Evolutionary conservation across 2,888 invertebrate species (phyloP), one percentile per base, ranked within the genome.

Genomic region (Orchesella flavescens): DNA sequence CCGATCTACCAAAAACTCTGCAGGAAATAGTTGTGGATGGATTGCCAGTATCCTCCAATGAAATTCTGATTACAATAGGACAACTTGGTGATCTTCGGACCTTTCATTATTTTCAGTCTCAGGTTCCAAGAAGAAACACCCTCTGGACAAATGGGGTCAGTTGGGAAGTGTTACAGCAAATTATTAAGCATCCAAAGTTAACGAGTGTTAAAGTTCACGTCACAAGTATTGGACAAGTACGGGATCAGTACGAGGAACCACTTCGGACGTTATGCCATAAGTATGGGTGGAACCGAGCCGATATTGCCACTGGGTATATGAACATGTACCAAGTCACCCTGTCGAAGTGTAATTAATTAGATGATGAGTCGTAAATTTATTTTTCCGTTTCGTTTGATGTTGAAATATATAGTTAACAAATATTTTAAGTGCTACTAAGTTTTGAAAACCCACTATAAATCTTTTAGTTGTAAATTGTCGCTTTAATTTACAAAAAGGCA

Each of bases 81-180:
- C 15, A 46, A 2, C 24, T 72, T 4, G 9, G 5, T 4, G 34
- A 61, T 7, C 49, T 84, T 15, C 44, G n/a, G 10, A 24, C 19
- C 5, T 81, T 84, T 19, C 49, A 71, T 17, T 84, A 84, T 49
- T 73, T 77, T 15, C 77, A 77, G 19, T 76, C 76, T 10, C 81
- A 76, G 43, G 74, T 81, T 44, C 84, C 84, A 13, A 53, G 81
- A 46, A 23, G 84, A 68, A 84, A 84, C 21, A 24, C 66, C 17
- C 76, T 84, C 9, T 69, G 59, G 13, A 65, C 44, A 0, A 84
- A 81, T 69, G 81, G 84, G 0, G 44, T 84, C 24, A 84, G 68
- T 13, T 73, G 77, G 61, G 43, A 72, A 7, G 53, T 84, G 4
- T 61, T 84, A 1, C 23, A 63, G n/a, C 43, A 55, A n/a, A 2